Base-by-base conservation (phyloP, 2,113 vertebrate species). In the Mugil cephalus region DNA sequence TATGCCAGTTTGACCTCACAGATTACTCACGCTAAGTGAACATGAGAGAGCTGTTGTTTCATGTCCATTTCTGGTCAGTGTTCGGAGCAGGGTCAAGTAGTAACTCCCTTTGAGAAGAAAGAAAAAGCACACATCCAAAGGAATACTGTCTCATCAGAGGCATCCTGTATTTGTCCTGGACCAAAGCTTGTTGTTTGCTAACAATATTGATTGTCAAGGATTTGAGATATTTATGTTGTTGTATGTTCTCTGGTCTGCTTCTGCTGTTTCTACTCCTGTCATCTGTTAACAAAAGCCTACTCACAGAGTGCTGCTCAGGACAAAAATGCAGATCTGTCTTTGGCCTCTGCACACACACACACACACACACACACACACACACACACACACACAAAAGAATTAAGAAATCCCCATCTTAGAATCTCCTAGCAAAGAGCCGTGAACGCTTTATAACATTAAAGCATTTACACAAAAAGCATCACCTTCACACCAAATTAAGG, bases 61-160 rank as follows among this genome's bases (percentile, higher is more conserved):
- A 40, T 21, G 7, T 21, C 14, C 50, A 6, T 35, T 13, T 60
- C 34, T 50, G 24, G 24, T 52, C 53, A 1, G n/a, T 0, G 38
- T 18, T 65, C 55, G 51, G 8, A 67, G 52, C 12, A 61, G 34
- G 50, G n/a, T n/a, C n/a, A n/a, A n/a, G n/a, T n/a, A 54, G 34
- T 0, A 15, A 7, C 38, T 68, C 40, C 50, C 24, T 70, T 50
- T 48, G 7, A 39, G 12, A n/a, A n/a, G n/a, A n/a, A n/a, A n/a
- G n/a, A n/a, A n/a, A n/a, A n/a, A n/a, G n/a, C n/a, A 30, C 5
- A 30, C 5, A 30, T 5, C 24, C 5, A 30, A 30, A 30, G 24
- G 24, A 30, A 30, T 5, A 30, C 24, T 30, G 5, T 30, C 3
- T 30, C 24, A 30, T 30, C 5, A 30, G 24, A 30, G 2, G 24